These are phyloP conservation scores for Euura lappo DNA, from an alignment of 1,140 invertebrate species.

Conservation along the genomic window DNA sequence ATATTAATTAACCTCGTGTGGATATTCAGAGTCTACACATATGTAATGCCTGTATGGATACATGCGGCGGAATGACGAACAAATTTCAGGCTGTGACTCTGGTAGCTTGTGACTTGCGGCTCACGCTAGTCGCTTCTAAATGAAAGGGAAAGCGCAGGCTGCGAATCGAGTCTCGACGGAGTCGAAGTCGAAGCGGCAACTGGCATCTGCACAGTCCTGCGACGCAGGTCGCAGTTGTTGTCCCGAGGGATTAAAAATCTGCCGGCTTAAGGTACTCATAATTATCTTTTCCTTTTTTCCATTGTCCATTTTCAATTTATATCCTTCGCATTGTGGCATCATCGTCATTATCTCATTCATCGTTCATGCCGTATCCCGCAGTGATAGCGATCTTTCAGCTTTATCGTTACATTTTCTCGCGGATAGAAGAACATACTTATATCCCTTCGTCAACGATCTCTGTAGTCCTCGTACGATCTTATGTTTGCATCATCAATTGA, in stretches of 20 bases:
- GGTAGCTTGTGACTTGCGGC: neutral
- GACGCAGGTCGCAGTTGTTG: neutral
- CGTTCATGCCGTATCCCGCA: too few species aligned
- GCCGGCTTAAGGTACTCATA: neutral
- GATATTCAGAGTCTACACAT: neutral
- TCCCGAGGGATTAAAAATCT: conserved; percentile 1
- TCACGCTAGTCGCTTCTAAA: neutral
- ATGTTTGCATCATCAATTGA: too few species aligned
- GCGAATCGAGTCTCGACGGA: neutral
- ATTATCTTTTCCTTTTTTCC: too few species aligned
- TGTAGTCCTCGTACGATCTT: too few species aligned
- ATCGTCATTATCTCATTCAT: too few species aligned
- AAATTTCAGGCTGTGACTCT: neutral
- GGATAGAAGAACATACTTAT: too few species aligned
- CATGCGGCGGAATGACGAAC: neutral
- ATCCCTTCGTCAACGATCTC: too few species aligned
- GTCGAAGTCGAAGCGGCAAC: neutral
- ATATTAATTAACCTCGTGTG: neutral
- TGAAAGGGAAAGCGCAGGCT: conserved; percentile 2
- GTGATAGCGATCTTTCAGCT: too few species aligned
- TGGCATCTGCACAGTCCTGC: conserved; percentile 1
- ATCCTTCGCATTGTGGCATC: too few species aligned
- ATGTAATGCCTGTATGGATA: neutral
- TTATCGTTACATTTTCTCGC: too few species aligned
- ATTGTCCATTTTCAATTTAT: too few species aligned